These are phyloP conservation scores for Drosophila kanapiae DNA, from an alignment of 1,140 invertebrate species.

Conservation along the genomic window DNA sequence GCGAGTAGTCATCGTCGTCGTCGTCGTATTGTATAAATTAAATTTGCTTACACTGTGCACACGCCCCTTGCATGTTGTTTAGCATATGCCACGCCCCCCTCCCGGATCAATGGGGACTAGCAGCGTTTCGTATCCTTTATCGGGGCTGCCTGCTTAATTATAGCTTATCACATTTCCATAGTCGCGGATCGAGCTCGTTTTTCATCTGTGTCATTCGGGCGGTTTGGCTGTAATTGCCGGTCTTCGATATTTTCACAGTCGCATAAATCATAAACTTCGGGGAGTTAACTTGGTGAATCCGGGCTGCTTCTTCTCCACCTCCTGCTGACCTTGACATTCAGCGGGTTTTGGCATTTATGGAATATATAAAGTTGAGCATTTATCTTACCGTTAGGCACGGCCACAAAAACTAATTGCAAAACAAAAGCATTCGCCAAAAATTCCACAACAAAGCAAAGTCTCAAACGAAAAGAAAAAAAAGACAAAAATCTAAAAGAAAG, in stretches of 20 bases:
- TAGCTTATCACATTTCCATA: conserved; percentile 85
- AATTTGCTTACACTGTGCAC: conserved; percentile 75
- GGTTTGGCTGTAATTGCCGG: conserved; percentile 28
- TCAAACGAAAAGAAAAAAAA: conserved; percentile 1
- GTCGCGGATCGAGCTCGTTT: conserved; percentile 77
- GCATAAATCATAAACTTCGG: conserved; percentile 65
- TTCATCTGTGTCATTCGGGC: conserved; percentile 77
- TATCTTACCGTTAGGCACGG: conserved; percentile 41
- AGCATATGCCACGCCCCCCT: conserved; percentile 79
- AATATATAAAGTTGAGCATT: conserved; percentile 9
- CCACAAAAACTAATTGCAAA: conserved; percentile 69
- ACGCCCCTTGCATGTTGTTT: conserved; percentile 84
- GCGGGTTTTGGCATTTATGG: no score
- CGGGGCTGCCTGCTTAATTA: conserved; percentile 68
- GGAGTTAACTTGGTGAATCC: conserved; percentile 15
- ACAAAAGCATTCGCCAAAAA: conserved; percentile 51
- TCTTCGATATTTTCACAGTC: conserved; percentile 57
- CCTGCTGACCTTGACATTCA: conserved; percentile 53
- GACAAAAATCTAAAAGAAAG: neutral
- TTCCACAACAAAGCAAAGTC: conserved; percentile 43
- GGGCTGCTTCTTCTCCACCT: neutral
- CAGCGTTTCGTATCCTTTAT: conserved; percentile 55
- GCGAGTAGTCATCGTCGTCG: neutral
- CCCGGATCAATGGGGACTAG: conserved; percentile 12
- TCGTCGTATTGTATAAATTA: conserved; percentile 77